phyloP scores from a whole-genome alignment of 2,888 invertebrate species.

The Scaptomyza cyrtandrae region DNA sequence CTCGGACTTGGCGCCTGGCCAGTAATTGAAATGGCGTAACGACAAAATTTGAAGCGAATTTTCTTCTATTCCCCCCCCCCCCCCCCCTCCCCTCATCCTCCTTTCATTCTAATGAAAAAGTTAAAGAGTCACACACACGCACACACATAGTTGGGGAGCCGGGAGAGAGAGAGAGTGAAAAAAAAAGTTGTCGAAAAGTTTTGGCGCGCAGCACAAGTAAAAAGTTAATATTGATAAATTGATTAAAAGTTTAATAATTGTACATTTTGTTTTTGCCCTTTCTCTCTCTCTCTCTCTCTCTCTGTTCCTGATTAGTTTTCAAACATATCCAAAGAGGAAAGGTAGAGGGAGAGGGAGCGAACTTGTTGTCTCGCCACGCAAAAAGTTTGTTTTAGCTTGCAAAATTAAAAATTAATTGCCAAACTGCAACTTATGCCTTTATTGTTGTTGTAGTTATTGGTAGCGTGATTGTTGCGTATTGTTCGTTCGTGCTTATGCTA shows the following conservation, averaged over 20 bases:
- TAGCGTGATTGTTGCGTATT: slow-evolving; percentile 25
- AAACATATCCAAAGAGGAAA: slow-evolving; percentile 2
- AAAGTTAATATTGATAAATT: slow-evolving; percentile 81
- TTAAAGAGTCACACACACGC: slow-evolving; percentile 56
- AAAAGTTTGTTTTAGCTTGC: slow-evolving; percentile 47
- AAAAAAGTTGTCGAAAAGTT: slow-evolving; percentile 49
- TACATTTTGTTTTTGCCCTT: slow-evolving; percentile 52
- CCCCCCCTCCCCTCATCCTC: slow-evolving; percentile 2
- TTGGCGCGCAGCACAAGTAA: slow-evolving; percentile 48
- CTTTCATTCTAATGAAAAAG: slow-evolving; percentile 64
- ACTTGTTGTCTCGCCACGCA: slow-evolving; percentile 50
- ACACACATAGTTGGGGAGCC: slow-evolving; percentile 1
- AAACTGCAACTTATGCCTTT: slow-evolving; percentile 47
- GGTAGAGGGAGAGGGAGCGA: neutral
- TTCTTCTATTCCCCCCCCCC: slow-evolving; percentile 41
- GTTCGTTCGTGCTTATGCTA: slow-evolving; percentile 6
- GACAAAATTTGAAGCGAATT: slow-evolving; percentile 73
- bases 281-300: slow-evolving; percentile 14
- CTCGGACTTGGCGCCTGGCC: slow-evolving; percentile 67
- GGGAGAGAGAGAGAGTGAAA: neutral
- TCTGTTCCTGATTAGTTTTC: slow-evolving; percentile 53
- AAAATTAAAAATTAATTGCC: slow-evolving; percentile 66
- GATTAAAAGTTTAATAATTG: slow-evolving; percentile 80
- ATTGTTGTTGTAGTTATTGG: slow-evolving; percentile 9
- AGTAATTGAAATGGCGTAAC: slow-evolving; percentile 81